These are phyloP conservation scores for Buphagus erythrorhynchus DNA, from an alignment of 2,797 vertebrate species.

Conservation along the genomic window DNA sequence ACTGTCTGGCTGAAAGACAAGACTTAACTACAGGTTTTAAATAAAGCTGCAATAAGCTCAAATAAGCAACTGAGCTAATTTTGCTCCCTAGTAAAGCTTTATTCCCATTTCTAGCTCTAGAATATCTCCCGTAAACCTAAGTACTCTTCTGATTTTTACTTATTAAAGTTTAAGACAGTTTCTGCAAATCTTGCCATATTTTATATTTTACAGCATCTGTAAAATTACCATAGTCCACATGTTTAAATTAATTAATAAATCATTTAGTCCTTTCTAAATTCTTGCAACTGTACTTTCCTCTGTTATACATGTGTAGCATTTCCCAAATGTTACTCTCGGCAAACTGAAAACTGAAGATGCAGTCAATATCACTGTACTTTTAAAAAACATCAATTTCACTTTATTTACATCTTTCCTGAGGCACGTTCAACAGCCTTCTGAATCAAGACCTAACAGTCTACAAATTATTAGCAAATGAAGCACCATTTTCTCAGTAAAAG, in stretches of 20 bases:
- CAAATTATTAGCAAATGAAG: neutral
- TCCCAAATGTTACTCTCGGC: neutral
- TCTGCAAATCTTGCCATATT: neutral
- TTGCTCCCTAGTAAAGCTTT: neutral
- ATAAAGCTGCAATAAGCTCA: neutral
- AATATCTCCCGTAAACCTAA: neutral
- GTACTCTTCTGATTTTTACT: neutral
- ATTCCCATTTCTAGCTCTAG: neutral
- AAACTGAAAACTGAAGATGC: neutral
- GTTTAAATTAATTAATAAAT: neutral
- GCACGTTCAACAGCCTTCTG: neutral
- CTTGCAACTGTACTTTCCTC: neutral
- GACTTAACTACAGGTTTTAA: neutral
- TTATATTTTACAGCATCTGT: neutral
- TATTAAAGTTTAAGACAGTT: neutral
- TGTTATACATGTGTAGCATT: neutral
- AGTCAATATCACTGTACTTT: neutral
- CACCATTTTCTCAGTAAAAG: neutral
- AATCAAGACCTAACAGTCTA: neutral
- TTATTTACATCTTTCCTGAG: neutral
- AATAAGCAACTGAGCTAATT: neutral
- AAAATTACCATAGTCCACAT: neutral
- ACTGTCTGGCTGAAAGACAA: neutral
- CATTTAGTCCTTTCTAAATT: neutral
- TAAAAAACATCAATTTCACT: neutral